phyloP scores from a whole-genome alignment of 2,113 vertebrate genomes.

The Alouatta palliata region DNA sequence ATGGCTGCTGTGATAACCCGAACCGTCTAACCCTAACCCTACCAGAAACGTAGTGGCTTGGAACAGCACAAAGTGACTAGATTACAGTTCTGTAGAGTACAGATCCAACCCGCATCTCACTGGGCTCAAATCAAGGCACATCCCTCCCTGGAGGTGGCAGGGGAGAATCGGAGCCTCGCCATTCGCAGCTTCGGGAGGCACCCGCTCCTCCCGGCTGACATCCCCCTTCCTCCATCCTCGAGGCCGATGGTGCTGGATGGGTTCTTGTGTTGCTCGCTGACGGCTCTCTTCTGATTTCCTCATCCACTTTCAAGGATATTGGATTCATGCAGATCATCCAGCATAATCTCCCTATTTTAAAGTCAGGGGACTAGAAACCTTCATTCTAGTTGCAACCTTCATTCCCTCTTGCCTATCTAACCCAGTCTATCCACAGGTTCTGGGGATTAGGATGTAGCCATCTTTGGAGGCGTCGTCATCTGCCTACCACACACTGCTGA shows the following conservation, averaged over 20 bases:
- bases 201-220: background rate
- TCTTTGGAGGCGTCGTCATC: background rate
- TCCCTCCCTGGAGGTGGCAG: background rate
- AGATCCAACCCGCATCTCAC: rapidly evolving
- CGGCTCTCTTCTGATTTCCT: background rate
- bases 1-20: background rate
- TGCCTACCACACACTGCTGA: too few species aligned
- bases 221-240: background rate
- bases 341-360: background rate
- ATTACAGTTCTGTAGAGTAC: background rate
- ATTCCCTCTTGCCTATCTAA: background rate
- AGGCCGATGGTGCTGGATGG: rapidly evolving
- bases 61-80: background rate
- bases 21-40: background rate
- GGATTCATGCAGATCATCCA: background rate
- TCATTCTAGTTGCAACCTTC: background rate
- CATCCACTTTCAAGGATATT: background rate
- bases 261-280: rapidly evolving
- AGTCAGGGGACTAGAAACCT: background rate
- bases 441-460: background rate
- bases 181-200: background rate
- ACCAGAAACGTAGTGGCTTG: background rate
- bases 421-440: too few species aligned
- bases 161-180: rapidly evolving
- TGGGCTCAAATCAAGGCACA: rapidly evolving